These are phyloP conservation scores for Xestia sexstrigata DNA, from an alignment of 2,888 invertebrate species.

Conservation along the genomic window DNA sequence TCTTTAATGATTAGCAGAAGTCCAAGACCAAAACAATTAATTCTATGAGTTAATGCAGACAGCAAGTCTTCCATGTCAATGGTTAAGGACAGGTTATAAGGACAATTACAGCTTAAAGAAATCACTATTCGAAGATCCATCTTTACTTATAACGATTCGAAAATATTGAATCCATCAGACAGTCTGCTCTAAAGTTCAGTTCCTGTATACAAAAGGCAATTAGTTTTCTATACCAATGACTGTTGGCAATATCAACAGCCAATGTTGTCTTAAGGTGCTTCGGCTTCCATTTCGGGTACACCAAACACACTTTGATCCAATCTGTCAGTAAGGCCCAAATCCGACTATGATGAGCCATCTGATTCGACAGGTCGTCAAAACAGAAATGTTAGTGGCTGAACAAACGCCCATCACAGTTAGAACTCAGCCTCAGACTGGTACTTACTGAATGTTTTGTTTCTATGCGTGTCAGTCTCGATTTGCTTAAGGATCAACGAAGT, in stretches of 20 bases:
- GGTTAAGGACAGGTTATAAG: background rate
- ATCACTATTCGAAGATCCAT: background rate
- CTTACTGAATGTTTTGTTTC: conserved; percentile 33
- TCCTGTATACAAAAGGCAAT: background rate
- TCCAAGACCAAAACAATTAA: background rate
- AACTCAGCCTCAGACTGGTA: background rate
- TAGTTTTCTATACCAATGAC: background rate
- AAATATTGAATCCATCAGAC: background rate
- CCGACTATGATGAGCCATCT: background rate
- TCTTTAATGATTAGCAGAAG: background rate
- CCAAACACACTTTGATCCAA: background rate
- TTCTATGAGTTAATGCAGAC: too few species aligned
- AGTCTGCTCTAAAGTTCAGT: background rate
- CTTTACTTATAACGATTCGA: background rate
- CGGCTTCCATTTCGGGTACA: background rate
- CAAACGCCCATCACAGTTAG: background rate
- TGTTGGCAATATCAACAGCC: background rate
- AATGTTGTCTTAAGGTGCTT: background rate
- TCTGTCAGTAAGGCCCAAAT: background rate
- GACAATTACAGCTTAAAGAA: background rate
- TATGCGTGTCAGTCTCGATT: conserved; percentile 17
- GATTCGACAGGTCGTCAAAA: conserved; percentile 12
- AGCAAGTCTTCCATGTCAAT: background rate
- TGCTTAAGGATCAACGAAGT: conserved; percentile 31
- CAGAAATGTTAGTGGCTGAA: conserved; percentile 21